A percentile compares a stretch with the other conserved stretches of the same genome.
These are phyloP conservation scores for Mus caroli DNA, from an alignment of 2,797 vertebrate species.

Conservation along the genomic window DNA sequence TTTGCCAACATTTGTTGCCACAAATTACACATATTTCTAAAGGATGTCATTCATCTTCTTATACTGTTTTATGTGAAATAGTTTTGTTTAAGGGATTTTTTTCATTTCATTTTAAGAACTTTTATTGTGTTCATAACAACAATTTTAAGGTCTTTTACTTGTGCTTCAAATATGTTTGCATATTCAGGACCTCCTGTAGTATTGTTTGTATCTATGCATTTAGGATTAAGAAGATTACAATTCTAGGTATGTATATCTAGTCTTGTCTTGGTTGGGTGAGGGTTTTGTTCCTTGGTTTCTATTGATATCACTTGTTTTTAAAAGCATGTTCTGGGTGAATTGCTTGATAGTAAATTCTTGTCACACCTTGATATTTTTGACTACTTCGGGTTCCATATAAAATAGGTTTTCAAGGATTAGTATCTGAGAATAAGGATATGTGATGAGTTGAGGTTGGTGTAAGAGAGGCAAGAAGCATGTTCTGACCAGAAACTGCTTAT, in stretches of 20 bases:
- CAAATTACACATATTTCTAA: neutral
- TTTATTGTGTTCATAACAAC: neutral
- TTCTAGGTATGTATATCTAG: neutral
- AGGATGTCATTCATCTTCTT: neutral
- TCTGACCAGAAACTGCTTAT: neutral
- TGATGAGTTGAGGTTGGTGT: neutral
- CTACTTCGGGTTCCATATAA: neutral
- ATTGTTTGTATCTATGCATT: neutral
- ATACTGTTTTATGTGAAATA: neutral
- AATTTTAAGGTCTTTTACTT: neutral
- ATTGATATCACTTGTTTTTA: neutral
- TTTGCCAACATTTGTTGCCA: neutral
- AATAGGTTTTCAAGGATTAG: neutral
- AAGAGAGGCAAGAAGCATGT: neutral
- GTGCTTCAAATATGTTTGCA: neutral
- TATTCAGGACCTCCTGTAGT: neutral
- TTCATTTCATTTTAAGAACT: neutral
- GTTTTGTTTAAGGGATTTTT: neutral
- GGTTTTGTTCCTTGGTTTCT: neutral
- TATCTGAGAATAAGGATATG: neutral
- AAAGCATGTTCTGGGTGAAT: neutral
- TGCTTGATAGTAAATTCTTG: neutral
- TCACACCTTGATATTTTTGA: neutral
- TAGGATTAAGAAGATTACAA: neutral
- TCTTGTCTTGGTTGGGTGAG: neutral